A percentile compares a stretch with the other conserved stretches of the same genome.
These are phyloP conservation scores for Heliconius melpomene DNA, from an alignment of 1,140 invertebrate genomes.

Conservation along the genomic window DNA sequence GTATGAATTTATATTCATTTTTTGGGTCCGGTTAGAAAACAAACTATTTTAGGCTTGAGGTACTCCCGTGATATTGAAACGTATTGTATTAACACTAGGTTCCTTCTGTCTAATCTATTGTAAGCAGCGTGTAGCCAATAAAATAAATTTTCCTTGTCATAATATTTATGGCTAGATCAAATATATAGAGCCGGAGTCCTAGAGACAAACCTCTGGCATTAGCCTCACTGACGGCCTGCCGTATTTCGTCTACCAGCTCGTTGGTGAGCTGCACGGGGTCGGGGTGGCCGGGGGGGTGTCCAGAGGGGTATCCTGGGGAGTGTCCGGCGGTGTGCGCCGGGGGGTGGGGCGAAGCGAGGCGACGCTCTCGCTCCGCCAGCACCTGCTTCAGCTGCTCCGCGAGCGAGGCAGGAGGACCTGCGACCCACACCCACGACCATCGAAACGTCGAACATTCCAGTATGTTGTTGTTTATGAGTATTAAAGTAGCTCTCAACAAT, in stretches of 20 bases:
- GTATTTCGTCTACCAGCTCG: slow-evolving; percentile 90
- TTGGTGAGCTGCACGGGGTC: slow-evolving; percentile 84
- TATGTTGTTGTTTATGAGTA: too few relatives aligned
- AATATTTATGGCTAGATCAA: too few relatives aligned
- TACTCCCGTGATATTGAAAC: too few relatives aligned
- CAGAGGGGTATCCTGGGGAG: slow-evolving; percentile 53
- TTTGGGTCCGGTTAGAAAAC: too few relatives aligned
- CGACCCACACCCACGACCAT: slow-evolving; percentile 25
- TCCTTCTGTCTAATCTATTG: too few relatives aligned
- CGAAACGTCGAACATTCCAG: background rate
- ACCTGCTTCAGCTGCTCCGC: slow-evolving; percentile 93
- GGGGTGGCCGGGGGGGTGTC: slow-evolving; percentile 40
- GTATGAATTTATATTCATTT: too few relatives aligned
- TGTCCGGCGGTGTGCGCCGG: background rate
- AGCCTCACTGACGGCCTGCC: slow-evolving; percentile 91
- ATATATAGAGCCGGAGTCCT: background rate
- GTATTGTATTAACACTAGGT: too few relatives aligned
- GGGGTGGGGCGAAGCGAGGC: slow-evolving; percentile 69
- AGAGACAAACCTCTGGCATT: slow-evolving; percentile 86
- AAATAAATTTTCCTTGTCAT: too few relatives aligned
- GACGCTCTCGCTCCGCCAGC: slow-evolving; percentile 87
- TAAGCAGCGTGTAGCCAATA: too few relatives aligned
- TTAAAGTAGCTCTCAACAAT: too few relatives aligned
- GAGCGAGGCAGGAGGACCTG: slow-evolving; percentile 86
- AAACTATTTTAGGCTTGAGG: too few relatives aligned